Percentiles rank a stretch among this genome's conserved stretches.
Conservation (phyloP, 2,797 vertebrate species). For the Sebastes alutus region DNA sequence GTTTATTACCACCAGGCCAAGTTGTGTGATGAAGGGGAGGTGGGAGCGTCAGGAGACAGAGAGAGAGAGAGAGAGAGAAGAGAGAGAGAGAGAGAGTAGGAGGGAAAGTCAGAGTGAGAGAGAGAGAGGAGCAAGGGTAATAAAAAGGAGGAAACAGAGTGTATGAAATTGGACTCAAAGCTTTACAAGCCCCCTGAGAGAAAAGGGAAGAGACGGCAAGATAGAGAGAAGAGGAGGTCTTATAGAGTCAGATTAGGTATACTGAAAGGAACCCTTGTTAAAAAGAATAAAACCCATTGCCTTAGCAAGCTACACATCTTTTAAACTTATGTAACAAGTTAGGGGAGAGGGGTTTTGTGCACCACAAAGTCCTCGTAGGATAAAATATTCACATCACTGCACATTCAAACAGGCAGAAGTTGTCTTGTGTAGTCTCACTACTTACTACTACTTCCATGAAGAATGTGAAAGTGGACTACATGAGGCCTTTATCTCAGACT, state of each 20-base stretch:
- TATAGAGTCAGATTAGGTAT: constrained; percentile 43
- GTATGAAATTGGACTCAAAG: constrained; percentile 66
- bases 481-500: not conserved
- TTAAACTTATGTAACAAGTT: constrained; percentile 32
- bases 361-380: constrained; percentile 5
- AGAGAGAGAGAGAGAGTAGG: not conserved
- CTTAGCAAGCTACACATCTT: constrained; percentile 19
- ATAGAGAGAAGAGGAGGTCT: constrained; percentile 11
- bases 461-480: not conserved
- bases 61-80: not conserved
- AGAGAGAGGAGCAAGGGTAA: constrained; percentile 20
- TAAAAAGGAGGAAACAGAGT: constrained; percentile 63
- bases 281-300: constrained; percentile 34
- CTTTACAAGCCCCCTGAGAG: constrained; percentile 54
- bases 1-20: constrained; percentile 55
- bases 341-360: not conserved
- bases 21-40: constrained; percentile 26
- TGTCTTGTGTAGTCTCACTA: not conserved
- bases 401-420: not conserved
- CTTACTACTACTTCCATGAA: not conserved
- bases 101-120: not conserved
- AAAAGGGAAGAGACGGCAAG: constrained; percentile 11
- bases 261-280: constrained; percentile 46
- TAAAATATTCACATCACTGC: constrained; percentile 28
- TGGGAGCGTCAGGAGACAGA: not conserved